phyloP scores from a whole-genome alignment of 37 sponge, comb jelly and placozoan species.

The Lycopodina hypogea region DNA sequence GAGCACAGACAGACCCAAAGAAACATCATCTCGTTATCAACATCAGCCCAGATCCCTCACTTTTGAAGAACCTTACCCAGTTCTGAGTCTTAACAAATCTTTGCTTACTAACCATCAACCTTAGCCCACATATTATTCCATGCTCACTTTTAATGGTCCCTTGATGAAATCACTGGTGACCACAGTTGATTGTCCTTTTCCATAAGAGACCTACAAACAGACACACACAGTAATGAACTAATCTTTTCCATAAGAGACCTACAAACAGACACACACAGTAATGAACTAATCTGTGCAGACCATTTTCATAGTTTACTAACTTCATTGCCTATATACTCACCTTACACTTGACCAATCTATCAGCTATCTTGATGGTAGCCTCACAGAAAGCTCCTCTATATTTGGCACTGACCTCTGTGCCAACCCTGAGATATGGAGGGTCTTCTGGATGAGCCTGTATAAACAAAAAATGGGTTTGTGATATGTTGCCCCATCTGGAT shows the following conservation, averaged over 20 bases:
- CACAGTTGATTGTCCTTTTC: slow-evolving; percentile 45
- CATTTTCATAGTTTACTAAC: background rate
- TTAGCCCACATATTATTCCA: too few species aligned
- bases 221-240: background rate
- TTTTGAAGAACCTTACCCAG: too few species aligned
- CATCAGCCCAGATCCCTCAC: too few species aligned
- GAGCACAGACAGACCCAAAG: too few species aligned
- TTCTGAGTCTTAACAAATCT: too few species aligned
- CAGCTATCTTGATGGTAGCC: slow-evolving; percentile 85
- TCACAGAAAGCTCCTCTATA: slow-evolving; percentile 97
- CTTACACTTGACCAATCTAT: slow-evolving; percentile 85
- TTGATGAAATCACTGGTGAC: slow-evolving; percentile 52
- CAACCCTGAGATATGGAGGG: slow-evolving; percentile 73
- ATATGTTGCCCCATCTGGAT: too few species aligned
- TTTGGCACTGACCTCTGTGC: slow-evolving; percentile 97
- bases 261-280: background rate
- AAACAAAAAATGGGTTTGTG: background rate
- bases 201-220: slow-evolving; percentile 46
- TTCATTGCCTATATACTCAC: slow-evolving; percentile 30
- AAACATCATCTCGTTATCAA: too few species aligned
- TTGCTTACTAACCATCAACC: too few species aligned
- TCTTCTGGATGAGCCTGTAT: slow-evolving; percentile 59
- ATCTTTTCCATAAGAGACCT: slow-evolving; percentile 47
- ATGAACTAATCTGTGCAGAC: background rate
- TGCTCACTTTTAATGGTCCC: slow-evolving; percentile 61